phyloP scores from a whole-genome alignment of 2,113 vertebrate species.

The Oreocharis arfaki region DNA sequence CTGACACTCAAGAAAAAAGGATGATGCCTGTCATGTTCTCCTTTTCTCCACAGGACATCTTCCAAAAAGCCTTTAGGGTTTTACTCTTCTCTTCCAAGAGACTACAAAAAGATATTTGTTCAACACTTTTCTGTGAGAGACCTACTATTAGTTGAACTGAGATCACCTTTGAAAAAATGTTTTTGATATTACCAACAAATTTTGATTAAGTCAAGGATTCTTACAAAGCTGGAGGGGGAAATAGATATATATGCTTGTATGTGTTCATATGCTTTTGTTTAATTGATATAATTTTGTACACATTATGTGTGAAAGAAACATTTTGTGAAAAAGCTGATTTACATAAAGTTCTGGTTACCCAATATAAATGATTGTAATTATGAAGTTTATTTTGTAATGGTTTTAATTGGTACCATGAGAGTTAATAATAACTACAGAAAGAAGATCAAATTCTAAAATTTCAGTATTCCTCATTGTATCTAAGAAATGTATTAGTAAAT shows the following conservation, averaged over 20 bases:
- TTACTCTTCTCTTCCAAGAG: neutral
- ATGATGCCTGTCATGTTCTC: neutral
- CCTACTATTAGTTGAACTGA: neutral
- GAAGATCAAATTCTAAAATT: neutral
- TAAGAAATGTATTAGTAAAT: neutral
- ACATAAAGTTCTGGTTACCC: accelerated
- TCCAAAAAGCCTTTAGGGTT: neutral
- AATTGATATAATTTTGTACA: neutral
- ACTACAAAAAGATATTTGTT: neutral
- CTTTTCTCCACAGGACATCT: neutral
- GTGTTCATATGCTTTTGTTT: neutral
- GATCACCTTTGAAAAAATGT: neutral
- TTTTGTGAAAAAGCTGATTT: neutral
- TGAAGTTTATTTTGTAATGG: neutral
- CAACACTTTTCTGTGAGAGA: neutral
- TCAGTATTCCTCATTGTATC: neutral
- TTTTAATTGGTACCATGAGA: neutral
- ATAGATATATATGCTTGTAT: neutral
- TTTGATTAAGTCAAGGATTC: neutral
- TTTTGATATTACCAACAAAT: neutral
- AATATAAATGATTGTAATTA: neutral
- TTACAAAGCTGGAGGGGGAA: neutral
- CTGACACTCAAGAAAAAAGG: neutral
- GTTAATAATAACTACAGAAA: neutral
- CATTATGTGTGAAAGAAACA: neutral